Evolutionary conservation across 2,888 invertebrate species (phyloP).

Genomic region (Odontomyia ornata): DNA sequence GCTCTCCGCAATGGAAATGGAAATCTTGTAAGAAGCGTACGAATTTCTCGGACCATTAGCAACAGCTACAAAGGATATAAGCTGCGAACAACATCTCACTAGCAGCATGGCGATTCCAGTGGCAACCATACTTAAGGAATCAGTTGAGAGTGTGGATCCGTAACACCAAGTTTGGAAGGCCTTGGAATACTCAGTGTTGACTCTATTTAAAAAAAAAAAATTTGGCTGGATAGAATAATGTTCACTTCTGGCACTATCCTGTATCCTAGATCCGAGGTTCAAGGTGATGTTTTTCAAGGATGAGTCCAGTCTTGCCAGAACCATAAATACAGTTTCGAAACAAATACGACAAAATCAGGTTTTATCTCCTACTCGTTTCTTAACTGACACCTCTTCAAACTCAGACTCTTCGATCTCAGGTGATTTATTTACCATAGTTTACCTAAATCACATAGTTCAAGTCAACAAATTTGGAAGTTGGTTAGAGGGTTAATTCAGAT

Average conservation of each 20-base stretch:
- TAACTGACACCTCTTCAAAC: not conserved
- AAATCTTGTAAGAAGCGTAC: constrained; percentile 29
- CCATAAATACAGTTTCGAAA: too few species aligned
- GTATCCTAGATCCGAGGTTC: not conserved
- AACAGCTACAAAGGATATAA: constrained; percentile 31
- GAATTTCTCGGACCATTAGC: constrained; percentile 22
- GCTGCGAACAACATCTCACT: constrained; percentile 25
- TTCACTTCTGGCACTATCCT: not conserved
- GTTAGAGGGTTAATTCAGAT: too few species aligned
- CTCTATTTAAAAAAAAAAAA: not conserved
- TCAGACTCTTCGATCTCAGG: not conserved
- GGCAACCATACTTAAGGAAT: not conserved
- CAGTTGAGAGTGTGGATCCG: too few species aligned
- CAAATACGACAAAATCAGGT: not conserved
- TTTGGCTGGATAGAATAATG: not conserved
- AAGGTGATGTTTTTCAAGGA: not conserved
- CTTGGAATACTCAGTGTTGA: constrained; percentile 20
- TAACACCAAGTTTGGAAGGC: constrained; percentile 15
- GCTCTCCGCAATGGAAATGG: constrained; percentile 38
- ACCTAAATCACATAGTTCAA: too few species aligned
- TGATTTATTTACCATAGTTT: too few species aligned
- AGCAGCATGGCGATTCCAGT: constrained; percentile 22
- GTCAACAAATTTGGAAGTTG: too few species aligned
- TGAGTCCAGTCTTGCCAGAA: not conserved
- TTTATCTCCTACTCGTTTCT: not conserved